Evolutionary conservation across 2,113 vertebrate genomes (phyloP).

Genomic region (Limanda limanda): DNA sequence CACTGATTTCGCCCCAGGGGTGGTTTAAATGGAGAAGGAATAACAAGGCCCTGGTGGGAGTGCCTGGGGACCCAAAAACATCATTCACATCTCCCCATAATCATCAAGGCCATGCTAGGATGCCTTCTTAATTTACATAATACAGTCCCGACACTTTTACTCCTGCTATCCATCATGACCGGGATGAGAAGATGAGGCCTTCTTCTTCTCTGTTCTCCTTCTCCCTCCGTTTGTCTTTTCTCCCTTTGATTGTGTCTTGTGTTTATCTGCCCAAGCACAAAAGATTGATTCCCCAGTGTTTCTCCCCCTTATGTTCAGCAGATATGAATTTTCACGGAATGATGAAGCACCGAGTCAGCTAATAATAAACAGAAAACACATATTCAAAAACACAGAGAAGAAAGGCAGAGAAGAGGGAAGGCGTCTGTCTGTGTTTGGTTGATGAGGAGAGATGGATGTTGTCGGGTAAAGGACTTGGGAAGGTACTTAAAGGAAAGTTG

Average conservation of each 20-base stretch:
- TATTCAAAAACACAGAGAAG: conserved; percentile 77
- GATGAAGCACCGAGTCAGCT: conserved; percentile 83
- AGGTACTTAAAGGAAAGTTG: conserved; percentile 50
- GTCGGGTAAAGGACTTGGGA: conserved; percentile 88
- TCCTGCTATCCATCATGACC: conserved; percentile 74
- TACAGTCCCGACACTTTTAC: conserved; percentile 58
- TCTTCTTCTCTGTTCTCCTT: conserved; percentile 49
- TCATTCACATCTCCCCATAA: conserved; percentile 90
- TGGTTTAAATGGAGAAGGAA: conserved; percentile 91
- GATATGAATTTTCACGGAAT: conserved; percentile 88
- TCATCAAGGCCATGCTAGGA: conserved; percentile 91
- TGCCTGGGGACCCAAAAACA: conserved; percentile 87
- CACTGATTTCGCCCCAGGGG: conserved; percentile 89
- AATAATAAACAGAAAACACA: conserved; percentile 85
- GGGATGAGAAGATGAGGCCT: conserved; percentile 71
- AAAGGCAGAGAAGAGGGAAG: conserved; percentile 72
- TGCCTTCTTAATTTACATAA: conserved; percentile 93
- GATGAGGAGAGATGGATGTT: conserved; percentile 88
- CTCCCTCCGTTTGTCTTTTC: conserved; percentile 50
- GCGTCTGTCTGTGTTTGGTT: conserved; percentile 70
- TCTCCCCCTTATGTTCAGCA: conserved; percentile 86
- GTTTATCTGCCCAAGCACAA: conserved; percentile 84
- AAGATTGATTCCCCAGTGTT: conserved; percentile 88
- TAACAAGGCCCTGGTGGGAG: conserved; percentile 86
- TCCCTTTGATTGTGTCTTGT: conserved; percentile 66